Evolutionary conservation across 2,797 vertebrate species (phyloP), one percentile per base, ranked within the genome.

Genomic region (Pelobates cultripes): DNA sequence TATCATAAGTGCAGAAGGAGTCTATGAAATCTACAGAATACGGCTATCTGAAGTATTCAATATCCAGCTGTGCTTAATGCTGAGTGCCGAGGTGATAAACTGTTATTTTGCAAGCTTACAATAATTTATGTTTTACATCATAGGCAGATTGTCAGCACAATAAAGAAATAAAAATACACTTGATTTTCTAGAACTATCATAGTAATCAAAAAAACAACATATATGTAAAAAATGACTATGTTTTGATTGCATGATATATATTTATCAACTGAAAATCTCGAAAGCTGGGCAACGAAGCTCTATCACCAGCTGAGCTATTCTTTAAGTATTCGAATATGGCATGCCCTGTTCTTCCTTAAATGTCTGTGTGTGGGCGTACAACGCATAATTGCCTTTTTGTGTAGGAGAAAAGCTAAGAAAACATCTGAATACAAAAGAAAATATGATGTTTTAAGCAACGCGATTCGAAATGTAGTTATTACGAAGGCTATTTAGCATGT

Each of bases 311-410:
- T 10, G 71, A 78, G 81, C 47, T 70, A 79, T 83, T 79, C 57
- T 75, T 74, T 79, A 71, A 66, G 74, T 77, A 83, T 75, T 79
- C 79, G 77, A 47, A 61, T 70, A 51, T n/a, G 45, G 73, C 73
- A 75, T 79, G 64, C 71, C 63, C 28, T 55, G 60, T 83, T 75
- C 51, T 64, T 6, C 43, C 64, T 63, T 75, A 75, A 83, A 79
- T 75, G 45, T 77, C 43, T 13, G 5, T 63, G 82, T 79, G 82
- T 79, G 72, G 82, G 82, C 44, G 82, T 79, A 72, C 67, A 70
- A 83, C 78, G 67, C 77, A 83, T 83, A 83, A 83, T 83, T 83
- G 77, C 82, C 82, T 73, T 83, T 75, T 75, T 83, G 77, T 83
- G 82, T 79, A 83, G 82, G 82, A 83, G 82, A 75, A 68, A 83